These are phyloP conservation scores for Phymanthus crucifer DNA, from an alignment of 92 coral and sea anemone genomes.

Conservation along the genomic window DNA sequence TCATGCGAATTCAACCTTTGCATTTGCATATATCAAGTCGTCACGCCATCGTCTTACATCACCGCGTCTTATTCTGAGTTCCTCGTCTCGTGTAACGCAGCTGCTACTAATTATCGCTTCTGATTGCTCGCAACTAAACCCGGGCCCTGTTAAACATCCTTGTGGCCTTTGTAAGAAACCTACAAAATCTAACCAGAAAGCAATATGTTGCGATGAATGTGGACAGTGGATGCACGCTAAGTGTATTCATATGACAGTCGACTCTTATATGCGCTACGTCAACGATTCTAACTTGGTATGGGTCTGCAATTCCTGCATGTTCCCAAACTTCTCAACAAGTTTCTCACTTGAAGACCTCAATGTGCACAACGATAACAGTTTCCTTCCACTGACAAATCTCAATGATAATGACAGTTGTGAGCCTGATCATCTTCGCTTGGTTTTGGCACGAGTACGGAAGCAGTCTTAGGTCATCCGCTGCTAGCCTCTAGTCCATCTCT, in stretches of 20 bases:
- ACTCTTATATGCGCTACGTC: constrained; percentile 9
- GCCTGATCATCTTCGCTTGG: no score
- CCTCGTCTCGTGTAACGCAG: no score
- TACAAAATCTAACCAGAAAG: constrained; percentile 42
- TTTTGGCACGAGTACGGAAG: background rate
- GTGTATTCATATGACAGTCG: constrained; percentile 16
- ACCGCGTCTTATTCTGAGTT: no score
- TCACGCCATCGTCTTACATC: no score
- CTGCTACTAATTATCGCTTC: background rate
- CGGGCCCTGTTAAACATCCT: constrained; percentile 28
- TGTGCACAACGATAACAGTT: background rate
- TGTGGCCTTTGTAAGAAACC: constrained; percentile 45
- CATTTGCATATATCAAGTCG: no score
- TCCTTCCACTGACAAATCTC: no score
- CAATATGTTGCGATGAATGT: constrained; percentile 48
- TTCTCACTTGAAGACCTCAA: background rate
- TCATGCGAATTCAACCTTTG: no score
- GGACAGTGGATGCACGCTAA: constrained; percentile 43
- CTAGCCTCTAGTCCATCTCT: background rate
- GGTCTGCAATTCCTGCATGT: constrained; percentile 30
- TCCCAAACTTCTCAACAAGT: constrained; percentile 38
- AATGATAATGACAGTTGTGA: no score
- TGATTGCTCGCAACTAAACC: background rate
- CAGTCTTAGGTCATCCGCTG: constrained; percentile 3
- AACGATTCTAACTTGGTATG: constrained; percentile 33